Evolutionary conservation across 2,888 invertebrate genomes (phyloP), one percentile per base, ranked within the genome.

Genomic region (Lasioglossum malachurum): DNA sequence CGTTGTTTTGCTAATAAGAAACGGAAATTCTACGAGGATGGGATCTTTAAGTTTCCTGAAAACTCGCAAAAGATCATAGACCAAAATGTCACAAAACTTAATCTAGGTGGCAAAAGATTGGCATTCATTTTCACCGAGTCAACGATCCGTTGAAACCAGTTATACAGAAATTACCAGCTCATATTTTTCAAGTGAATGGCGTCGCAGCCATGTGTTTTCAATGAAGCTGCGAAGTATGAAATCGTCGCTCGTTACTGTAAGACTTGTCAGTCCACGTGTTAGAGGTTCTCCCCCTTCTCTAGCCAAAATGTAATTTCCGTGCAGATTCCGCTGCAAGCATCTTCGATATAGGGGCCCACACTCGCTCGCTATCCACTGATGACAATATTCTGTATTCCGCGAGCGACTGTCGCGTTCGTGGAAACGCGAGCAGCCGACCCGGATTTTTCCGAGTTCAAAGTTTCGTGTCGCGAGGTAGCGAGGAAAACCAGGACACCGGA

Each of bases 401-500:
- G 64, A 31, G 31, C 49, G 72, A 4, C 35, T 16, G 38, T 53
- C 75, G 72, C 23, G 46, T 72, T 31, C 31, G 38, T 57, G 67
- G 46, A 83, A 80, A 76, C 49, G 44, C 60, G 60, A 60, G 12
- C 14, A 31, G 60, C 27, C 80, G 75, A 75, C 80, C 75, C 46
- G 57, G 53, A 76, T 81, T 75, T 81, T 81, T 81, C 75, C 31
- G 16, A 71, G 41, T 16, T 14, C 46, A 35, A 46, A 41, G 49
- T 78, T 38, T 57, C 78, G 38, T 71, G 49, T 57, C 78, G 64
- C 64, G 64, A 60, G 41, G 41, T 10, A 41, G 60, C 69, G 49
- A 53, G 73, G 46, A 35, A 74, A 80, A 80, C 73, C 41, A 46
- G 78, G 78, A 78, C 73, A 41, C 53, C 71, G 19, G 46, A 46